Evolutionary conservation across 2,797 vertebrate species (phyloP).

Genomic region (Anabacerthia variegaticeps): DNA sequence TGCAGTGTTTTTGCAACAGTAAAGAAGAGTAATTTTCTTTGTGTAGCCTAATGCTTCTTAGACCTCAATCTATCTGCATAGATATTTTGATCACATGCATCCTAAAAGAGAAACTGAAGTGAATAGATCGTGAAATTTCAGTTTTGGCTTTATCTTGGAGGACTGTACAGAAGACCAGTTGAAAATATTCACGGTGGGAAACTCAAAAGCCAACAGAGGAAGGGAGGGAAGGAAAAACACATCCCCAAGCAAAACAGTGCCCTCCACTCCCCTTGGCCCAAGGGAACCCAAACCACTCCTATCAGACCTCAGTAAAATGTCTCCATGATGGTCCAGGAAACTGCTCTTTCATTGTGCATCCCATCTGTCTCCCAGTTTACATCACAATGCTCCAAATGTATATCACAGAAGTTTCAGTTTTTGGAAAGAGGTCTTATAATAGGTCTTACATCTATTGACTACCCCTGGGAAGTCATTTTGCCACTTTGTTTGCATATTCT

Average conservation of each 20-base stretch:
- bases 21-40: constrained; percentile 9
- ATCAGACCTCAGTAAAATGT: background rate
- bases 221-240: background rate
- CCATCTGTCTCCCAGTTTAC: background rate
- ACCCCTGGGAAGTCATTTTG: background rate
- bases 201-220: background rate
- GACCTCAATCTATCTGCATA: background rate
- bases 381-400: background rate
- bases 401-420: background rate
- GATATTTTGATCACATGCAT: background rate
- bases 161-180: background rate
- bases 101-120: background rate
- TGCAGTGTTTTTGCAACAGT: background rate
- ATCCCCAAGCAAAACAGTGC: background rate
- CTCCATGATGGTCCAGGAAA: background rate
- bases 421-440: background rate
- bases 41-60: background rate
- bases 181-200: background rate
- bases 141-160: background rate
- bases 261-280: rapidly evolving
- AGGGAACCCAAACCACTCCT: background rate
- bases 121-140: background rate
- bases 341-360: background rate
- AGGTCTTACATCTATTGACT: background rate
- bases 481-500: background rate